phyloP scores from a whole-genome alignment of 2,888 invertebrate genomes.

The Noctuana brunneofusca region DNA sequence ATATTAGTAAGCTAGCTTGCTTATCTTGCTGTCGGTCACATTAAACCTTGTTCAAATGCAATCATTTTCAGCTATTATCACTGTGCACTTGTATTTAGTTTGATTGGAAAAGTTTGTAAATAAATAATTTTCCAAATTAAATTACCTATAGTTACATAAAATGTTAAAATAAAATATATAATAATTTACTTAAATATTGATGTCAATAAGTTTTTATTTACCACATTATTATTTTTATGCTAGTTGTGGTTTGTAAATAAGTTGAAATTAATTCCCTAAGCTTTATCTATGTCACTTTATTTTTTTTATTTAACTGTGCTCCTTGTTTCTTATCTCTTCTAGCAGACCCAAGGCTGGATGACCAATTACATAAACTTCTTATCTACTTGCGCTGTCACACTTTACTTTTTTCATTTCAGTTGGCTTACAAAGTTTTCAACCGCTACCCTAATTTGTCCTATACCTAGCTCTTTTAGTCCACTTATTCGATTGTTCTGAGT shows the following conservation, averaged over 20 bases:
- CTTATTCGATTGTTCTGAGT: background rate
- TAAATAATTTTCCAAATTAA: background rate
- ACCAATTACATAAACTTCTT: too few relatives aligned
- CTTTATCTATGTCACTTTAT: too few relatives aligned
- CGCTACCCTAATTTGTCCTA: background rate
- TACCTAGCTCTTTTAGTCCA: background rate
- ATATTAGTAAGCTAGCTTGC: constrained; percentile 45
- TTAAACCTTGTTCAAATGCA: constrained; percentile 33
- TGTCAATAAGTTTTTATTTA: too few relatives aligned
- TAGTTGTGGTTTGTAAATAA: background rate
- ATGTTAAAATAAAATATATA: too few relatives aligned
- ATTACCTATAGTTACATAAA: too few relatives aligned
- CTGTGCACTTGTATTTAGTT: background rate
- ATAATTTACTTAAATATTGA: too few relatives aligned
- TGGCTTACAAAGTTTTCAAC: too few relatives aligned
- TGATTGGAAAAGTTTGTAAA: background rate
- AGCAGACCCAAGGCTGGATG: too few relatives aligned
- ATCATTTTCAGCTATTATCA: constrained; percentile 4
- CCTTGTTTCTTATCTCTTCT: too few relatives aligned
- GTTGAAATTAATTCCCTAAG: too few relatives aligned
- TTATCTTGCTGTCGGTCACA: constrained; percentile 43
- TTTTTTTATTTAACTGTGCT: too few relatives aligned
- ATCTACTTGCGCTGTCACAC: background rate
- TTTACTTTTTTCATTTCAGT: background rate
- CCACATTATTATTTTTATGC: background rate